Percentiles rank a stretch among this genome's conserved stretches.
Conservation (phyloP, 2,113 vertebrate genomes). For the Rynchops niger region DNA sequence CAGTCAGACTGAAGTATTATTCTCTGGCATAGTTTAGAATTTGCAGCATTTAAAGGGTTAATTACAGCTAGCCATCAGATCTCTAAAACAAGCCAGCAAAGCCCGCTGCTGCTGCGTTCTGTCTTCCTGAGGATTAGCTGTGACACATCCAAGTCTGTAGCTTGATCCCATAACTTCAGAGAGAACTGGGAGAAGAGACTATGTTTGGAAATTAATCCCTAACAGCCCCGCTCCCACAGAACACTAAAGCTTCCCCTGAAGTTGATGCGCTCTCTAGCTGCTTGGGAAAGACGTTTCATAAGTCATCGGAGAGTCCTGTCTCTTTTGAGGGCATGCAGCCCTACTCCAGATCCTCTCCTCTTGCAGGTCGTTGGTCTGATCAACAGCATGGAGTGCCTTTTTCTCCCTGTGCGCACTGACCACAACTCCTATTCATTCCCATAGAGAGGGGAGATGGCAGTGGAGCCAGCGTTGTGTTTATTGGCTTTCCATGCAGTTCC, state of each 20-base stretch:
- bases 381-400: neutral
- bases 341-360: neutral
- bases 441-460: fast-evolving
- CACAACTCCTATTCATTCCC: fast-evolving
- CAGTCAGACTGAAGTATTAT: neutral
- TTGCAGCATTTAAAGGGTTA: neutral
- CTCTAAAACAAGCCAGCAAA: neutral
- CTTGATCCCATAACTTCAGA: neutral
- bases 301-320: neutral
- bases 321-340: neutral
- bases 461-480: neutral
- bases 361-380: neutral
- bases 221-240: neutral
- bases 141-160: neutral
- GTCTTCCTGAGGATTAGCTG: neutral
- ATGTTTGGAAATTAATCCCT: neutral
- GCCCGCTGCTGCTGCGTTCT: neutral
- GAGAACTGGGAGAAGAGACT: neutral
- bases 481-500: neutral
- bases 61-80: neutral
- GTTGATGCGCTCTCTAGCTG: neutral
- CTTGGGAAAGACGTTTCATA: neutral
- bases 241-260: neutral
- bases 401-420: neutral
- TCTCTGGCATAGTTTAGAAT: neutral